Percentiles rank a stretch among this genome's conserved stretches.
phyloP scores from a whole-genome alignment of 2,113 vertebrate genomes.

The Rostratula benghalensis region DNA sequence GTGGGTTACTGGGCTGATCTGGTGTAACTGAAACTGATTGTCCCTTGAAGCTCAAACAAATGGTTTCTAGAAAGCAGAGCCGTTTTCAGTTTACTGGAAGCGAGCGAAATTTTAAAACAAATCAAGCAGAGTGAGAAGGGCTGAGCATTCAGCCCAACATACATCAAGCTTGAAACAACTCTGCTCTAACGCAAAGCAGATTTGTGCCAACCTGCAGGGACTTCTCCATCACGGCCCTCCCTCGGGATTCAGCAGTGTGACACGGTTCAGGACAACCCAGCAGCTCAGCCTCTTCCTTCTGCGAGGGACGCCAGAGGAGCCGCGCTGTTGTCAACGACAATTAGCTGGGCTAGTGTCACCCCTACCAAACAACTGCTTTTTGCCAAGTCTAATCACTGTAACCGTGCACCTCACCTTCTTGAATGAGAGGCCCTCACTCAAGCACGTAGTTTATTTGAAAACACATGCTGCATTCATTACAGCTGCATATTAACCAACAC shows the following conservation, averaged over 20 bases:
- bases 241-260: neutral
- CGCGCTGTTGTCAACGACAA: neutral
- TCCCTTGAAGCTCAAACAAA: neutral
- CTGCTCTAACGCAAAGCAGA: neutral
- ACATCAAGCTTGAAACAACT: neutral
- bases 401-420: slow-evolving; percentile 24
- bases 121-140: neutral
- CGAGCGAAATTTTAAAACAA: neutral
- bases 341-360: neutral
- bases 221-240: neutral
- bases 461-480: slow-evolving; percentile 55
- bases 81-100: neutral
- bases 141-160: fast-evolving
- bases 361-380: neutral
- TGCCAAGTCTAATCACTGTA: slow-evolving; percentile 24
- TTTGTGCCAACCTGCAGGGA: neutral
- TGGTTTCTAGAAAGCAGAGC: neutral
- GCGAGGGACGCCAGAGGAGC: neutral
- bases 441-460: slow-evolving; percentile 25
- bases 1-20: neutral
- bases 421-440: slow-evolving; percentile 43
- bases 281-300: neutral
- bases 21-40: neutral
- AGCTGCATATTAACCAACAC: slow-evolving; percentile 56
- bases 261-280: neutral